phyloP scores from a whole-genome alignment of 2,113 vertebrate species.

The Calonectris borealis region DNA sequence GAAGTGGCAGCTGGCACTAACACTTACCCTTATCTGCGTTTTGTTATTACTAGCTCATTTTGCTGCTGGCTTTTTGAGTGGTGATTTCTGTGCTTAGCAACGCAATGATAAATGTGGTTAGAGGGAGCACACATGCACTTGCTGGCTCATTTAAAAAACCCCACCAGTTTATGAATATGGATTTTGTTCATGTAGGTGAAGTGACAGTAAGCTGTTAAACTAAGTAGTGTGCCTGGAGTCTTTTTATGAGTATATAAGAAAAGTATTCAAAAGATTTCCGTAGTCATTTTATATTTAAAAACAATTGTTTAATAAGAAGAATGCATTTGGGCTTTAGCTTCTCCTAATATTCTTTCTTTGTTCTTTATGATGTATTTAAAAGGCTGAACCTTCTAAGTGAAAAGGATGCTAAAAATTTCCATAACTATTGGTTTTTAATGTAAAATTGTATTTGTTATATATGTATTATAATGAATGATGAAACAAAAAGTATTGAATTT shows the following conservation, averaged over 20 bases:
- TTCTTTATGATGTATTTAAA: not conserved
- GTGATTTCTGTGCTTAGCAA: not conserved
- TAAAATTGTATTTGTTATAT: not conserved
- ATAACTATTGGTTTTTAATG: not conserved
- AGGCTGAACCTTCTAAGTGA: not conserved
- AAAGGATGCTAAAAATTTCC: not conserved
- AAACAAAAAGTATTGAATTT: not conserved
- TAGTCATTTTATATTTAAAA: not conserved
- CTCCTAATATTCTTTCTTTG: not conserved
- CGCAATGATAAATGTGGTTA: not conserved
- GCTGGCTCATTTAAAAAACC: not conserved
- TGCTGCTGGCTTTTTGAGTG: not conserved
- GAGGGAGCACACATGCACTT: not conserved
- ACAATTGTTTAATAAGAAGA: not conserved
- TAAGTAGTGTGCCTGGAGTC: not conserved
- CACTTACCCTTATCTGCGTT: not conserved
- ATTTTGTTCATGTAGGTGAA: not conserved
- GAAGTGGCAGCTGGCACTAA: not conserved
- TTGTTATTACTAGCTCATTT: not conserved
- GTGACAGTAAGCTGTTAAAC: not conserved
- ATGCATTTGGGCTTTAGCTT: not conserved
- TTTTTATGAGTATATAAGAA: not conserved
- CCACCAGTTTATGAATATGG: not conserved
- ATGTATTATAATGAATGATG: not conserved
- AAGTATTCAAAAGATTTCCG: not conserved